phyloP scores from a whole-genome alignment of 2,113 vertebrate species.

The Cephalopterus ornatus region DNA sequence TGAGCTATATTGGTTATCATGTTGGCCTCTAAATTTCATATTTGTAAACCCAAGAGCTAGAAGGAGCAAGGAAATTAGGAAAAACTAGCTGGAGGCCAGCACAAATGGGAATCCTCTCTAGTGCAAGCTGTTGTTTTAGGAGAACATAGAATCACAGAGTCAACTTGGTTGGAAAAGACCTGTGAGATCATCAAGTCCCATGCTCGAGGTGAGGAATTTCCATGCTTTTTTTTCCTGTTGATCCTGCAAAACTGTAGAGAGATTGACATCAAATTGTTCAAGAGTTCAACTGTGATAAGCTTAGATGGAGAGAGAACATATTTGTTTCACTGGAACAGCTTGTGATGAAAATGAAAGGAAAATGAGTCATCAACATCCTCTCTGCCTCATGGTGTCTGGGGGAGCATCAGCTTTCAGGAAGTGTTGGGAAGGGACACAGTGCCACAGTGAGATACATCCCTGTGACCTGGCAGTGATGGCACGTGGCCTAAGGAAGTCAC shows the following conservation, averaged over 20 bases:
- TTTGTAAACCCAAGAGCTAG: background rate
- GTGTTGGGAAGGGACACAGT: background rate
- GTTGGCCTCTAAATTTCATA: background rate
- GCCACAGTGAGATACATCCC: background rate
- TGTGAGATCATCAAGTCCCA: background rate
- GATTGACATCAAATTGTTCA: background rate
- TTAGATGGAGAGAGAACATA: background rate
- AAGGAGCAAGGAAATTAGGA: background rate
- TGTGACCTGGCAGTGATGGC: background rate
- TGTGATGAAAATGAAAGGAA: constrained; percentile 30
- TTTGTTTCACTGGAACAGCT: constrained; percentile 12
- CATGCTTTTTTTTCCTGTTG: background rate
- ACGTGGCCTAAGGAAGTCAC: background rate
- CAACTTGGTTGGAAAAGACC: background rate
- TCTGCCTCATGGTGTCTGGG: background rate
- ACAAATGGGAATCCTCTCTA: background rate
- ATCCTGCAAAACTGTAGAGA: background rate
- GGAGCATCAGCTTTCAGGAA: background rate
- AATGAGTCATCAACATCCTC: constrained; percentile 35
- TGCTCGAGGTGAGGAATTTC: background rate
- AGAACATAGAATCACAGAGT: background rate
- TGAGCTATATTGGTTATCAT: background rate
- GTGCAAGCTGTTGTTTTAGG: background rate
- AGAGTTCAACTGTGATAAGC: background rate
- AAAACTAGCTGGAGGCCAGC: background rate